Conservation (phyloP, 2,888 invertebrate genomes). For the Parnassius orleans region DNA sequence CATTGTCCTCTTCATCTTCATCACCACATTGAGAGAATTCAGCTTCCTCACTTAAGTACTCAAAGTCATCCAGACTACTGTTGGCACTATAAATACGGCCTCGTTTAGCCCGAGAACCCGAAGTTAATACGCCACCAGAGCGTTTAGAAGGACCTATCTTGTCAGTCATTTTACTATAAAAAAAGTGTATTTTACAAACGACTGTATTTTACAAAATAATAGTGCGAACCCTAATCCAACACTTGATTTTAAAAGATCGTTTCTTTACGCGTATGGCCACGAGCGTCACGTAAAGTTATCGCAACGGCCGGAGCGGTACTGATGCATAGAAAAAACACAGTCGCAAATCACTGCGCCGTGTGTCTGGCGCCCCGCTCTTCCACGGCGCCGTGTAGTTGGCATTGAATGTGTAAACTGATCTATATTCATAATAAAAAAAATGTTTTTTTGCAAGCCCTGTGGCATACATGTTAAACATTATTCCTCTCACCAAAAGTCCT, state of each 20-base stretch:
- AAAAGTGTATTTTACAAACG: conserved; percentile 13
- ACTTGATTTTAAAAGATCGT: conserved; percentile 8
- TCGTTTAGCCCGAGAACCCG: no score
- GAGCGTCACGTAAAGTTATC: no score
- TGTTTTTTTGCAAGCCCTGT: no score
- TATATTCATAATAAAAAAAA: no score
- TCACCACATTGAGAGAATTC: no score
- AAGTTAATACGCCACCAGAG: conserved; percentile 13
- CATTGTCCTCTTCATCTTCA: no score
- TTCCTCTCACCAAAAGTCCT: no score
- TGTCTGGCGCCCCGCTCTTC: conserved; percentile 15
- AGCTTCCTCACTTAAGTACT: no score
- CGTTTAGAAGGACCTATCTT: conserved; percentile 13
- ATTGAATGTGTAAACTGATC: no score
- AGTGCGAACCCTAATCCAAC: conserved; percentile 2
- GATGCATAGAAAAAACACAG: conserved; percentile 6
- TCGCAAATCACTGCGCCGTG: conserved; percentile 14
- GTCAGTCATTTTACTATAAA: no score
- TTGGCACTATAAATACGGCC: conserved; percentile 2
- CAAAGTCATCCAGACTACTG: no score
- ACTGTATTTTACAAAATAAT: conserved; percentile 5
- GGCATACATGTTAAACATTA: no score
- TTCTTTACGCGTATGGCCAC: conserved; percentile 10
- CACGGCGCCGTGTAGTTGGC: conserved; percentile 20
- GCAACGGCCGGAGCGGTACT: not conserved